Percentiles rank a stretch among this genome's conserved stretches.
Conservation (phyloP, 2,797 vertebrate species). For the Taeniopygia guttata region DNA sequence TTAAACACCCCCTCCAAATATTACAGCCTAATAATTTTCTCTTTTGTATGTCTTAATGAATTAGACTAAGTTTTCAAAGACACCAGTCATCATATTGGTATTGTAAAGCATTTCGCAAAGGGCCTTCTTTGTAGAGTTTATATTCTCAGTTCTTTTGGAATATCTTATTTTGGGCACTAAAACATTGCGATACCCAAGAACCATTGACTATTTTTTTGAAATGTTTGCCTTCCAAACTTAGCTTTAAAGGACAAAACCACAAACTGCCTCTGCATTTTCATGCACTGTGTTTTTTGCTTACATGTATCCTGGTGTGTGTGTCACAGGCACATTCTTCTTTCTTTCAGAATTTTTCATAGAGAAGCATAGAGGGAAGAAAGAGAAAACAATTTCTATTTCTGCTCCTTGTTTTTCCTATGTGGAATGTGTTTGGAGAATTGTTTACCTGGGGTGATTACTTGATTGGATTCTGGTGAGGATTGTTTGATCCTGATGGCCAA, state of each 20-base stretch:
- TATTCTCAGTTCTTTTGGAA: neutral
- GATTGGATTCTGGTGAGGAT: no score
- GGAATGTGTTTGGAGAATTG: no score
- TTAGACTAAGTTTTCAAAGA: neutral
- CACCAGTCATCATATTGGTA: accelerated
- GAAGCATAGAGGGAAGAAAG: no score
- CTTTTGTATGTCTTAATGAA: neutral
- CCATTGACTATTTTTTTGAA: neutral
- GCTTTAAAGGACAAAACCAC: neutral
- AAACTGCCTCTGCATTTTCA: neutral
- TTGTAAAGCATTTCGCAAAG: neutral
- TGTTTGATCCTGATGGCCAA: no score
- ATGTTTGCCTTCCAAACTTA: neutral
- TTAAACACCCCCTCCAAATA: neutral
- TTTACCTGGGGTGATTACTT: no score
- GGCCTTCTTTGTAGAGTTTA: neutral
- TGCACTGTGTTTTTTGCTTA: neutral
- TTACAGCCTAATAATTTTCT: neutral
- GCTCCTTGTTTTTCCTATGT: no score
- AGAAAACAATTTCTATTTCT: no score
- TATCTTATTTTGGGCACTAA: neutral
- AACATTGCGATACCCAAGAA: neutral
- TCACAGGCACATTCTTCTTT: no score
- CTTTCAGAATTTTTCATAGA: no score
- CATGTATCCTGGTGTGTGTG: neutral